These are phyloP conservation scores for Vipera latastei DNA, from an alignment of 2,797 vertebrate species.

Conservation along the genomic window DNA sequence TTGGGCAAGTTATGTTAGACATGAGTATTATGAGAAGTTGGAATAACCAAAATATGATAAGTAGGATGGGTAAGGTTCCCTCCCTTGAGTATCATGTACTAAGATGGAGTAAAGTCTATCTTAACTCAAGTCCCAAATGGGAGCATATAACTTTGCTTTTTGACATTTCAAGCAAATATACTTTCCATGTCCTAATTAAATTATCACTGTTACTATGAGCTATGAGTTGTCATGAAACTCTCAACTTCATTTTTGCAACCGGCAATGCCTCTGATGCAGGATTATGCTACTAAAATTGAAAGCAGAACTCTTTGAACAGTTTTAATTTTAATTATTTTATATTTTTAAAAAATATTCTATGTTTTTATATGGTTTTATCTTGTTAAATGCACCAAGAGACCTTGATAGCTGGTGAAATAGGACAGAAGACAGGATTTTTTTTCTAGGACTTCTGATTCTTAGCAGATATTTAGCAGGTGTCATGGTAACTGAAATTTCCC, in stretches of 20 bases:
- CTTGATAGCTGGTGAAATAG: background rate
- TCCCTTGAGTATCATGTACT: background rate
- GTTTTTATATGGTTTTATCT: background rate
- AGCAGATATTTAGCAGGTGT: background rate
- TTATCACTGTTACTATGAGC: background rate
- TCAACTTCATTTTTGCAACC: background rate
- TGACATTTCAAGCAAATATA: background rate
- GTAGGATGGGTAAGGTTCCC: background rate
- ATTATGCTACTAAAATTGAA: background rate
- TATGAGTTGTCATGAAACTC: background rate
- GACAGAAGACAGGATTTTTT: background rate
- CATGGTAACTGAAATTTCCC: background rate
- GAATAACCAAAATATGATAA: background rate
- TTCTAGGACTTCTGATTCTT: background rate
- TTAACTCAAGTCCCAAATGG: background rate
- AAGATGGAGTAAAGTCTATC: background rate
- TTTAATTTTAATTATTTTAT: background rate
- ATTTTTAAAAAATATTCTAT: background rate
- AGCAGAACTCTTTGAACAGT: background rate
- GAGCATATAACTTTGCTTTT: background rate
- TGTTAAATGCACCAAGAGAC: background rate
- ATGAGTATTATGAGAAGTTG: background rate
- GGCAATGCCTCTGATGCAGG: background rate
- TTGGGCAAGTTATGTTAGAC: slow-evolving; percentile 15
- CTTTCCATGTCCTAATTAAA: background rate